Evolutionary conservation across 2,888 invertebrate genomes (phyloP).

Genomic region (Baccha elongata): DNA sequence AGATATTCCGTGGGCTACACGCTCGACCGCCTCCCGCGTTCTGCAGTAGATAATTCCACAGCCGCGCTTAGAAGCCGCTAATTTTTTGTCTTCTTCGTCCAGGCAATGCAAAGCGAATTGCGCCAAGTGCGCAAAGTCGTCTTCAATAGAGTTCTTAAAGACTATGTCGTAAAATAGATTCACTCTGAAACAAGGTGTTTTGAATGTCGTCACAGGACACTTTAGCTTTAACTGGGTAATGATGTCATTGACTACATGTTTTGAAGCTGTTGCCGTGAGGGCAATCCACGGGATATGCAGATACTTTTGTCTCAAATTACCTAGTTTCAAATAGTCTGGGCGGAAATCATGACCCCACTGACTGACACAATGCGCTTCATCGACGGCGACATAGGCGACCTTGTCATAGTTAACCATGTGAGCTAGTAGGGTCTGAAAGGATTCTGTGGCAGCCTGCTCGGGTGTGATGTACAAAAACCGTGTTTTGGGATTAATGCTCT

Average conservation of each 20-base stretch:
- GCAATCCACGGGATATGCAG: constrained; percentile 92
- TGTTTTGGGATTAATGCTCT: constrained; percentile 88
- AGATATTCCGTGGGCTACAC: constrained; percentile 89
- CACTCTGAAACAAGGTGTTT: constrained; percentile 93
- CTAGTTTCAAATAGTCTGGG: constrained; percentile 96
- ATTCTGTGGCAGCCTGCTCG: constrained; percentile 94
- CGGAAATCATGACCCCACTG: constrained; percentile 99
- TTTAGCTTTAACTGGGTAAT: constrained; percentile 87
- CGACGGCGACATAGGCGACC: constrained; percentile 95
- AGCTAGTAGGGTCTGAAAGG: constrained; percentile 87
- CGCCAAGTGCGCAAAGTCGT: constrained; percentile 91
- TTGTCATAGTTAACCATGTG: constrained; percentile 89
- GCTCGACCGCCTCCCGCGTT: constrained; percentile 94
- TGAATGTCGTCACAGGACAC: constrained; percentile 88
- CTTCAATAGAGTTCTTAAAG: constrained; percentile 92
- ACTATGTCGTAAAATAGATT: constrained; percentile 98
- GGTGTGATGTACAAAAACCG: constrained; percentile 97
- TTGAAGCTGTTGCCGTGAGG: constrained; percentile 96
- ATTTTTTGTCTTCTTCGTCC: constrained; percentile 80
- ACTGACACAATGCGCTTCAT: constrained; percentile 99
- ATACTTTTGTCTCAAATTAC: constrained; percentile 86
- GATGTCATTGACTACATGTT: constrained; percentile 92
- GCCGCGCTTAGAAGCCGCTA: constrained; percentile 80
- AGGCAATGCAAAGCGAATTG: constrained; percentile 88
- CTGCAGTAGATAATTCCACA: constrained; percentile 98